Conservation (phyloP, 1,140 invertebrate species). For the Plectrocnemia conspersa region DNA sequence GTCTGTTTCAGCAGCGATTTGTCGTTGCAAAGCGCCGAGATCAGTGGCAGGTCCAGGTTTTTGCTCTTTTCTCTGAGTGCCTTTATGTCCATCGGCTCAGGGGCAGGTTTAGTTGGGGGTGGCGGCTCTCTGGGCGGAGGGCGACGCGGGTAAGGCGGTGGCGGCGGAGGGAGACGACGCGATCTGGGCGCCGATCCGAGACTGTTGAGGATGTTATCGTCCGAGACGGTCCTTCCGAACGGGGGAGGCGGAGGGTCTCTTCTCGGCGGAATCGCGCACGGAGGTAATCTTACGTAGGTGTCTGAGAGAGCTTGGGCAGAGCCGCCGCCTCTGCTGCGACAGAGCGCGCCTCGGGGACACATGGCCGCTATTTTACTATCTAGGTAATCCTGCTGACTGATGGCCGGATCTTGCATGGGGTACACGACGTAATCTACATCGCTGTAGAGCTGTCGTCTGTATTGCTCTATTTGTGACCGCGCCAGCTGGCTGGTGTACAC, state of each 20-base stretch:
- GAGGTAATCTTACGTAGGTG: slow-evolving; percentile 61
- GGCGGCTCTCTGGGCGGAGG: slow-evolving; percentile 64
- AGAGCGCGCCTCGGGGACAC: slow-evolving; percentile 29
- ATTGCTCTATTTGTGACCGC: slow-evolving; percentile 73
- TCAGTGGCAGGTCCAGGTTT: slow-evolving; percentile 80
- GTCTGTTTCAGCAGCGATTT: slow-evolving; percentile 78
- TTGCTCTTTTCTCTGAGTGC: slow-evolving; percentile 80
- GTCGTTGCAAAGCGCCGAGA: slow-evolving; percentile 86
- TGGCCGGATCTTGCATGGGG: slow-evolving; percentile 78
- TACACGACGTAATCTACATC: slow-evolving; percentile 89
- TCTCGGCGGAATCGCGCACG: slow-evolving; percentile 53
- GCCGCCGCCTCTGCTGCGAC: slow-evolving; percentile 39
- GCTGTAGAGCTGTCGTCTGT: slow-evolving; percentile 80
- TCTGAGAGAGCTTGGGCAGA: slow-evolving; percentile 72
- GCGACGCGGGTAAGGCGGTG: slow-evolving; percentile 56
- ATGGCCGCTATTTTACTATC: slow-evolving; percentile 73
- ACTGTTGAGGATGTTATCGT: slow-evolving; percentile 69
- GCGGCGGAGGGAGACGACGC: slow-evolving; percentile 69
- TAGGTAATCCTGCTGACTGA: slow-evolving; percentile 84
- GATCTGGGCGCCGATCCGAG: slow-evolving; percentile 46
- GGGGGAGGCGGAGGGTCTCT: slow-evolving; percentile 49
- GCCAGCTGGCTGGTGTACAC: slow-evolving; percentile 66
- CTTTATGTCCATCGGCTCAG: slow-evolving; percentile 67
- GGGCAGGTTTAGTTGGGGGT: slow-evolving; percentile 21
- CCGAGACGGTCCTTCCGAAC: slow-evolving; percentile 66